Base-by-base conservation (phyloP, 2,113 vertebrate genomes). In the Prochilodus magdalenae region DNA sequence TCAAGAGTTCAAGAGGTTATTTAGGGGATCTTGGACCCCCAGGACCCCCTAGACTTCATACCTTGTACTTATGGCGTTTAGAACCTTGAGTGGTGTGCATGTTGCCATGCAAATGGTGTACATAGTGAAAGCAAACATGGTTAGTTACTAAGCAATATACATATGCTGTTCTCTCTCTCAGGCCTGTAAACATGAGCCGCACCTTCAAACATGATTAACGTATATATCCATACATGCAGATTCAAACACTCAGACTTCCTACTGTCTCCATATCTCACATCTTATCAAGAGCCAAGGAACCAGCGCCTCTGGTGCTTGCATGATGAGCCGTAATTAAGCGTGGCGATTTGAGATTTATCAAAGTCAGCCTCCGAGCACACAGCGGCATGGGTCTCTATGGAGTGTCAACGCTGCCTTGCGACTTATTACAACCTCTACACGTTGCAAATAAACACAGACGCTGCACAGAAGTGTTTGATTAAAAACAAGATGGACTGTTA, bases 301-400 rank as follows among this genome's bases (percentile, higher is more conserved):
- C 86, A 49, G 81, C 26, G 22, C 85, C n/a, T 88, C 75, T 27
- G 73, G 85, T 84, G 82, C 87, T 84, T 83, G 83, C 77, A 84
- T 88, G 87, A 88, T 88, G 85, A 89, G 83, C 81, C 77, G 66
- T 89, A 89, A 89, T 92, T 89, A 90, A 88, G 73, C 11, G 62
- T 63, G 83, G 30, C 18, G 44, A 78, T 79, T 65, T 84, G 74
- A 87, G 84, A 89, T 88, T 87, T 86, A 83, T 90, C 82, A 83
- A 75, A 72, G 85, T 86, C 79, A 7, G 83, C 70, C 75, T 69
- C 18, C n/a, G 7, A 77, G 24, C 74, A 75, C 72, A 33, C 51
- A 51, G 75, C 4, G 29, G 47, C 40, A 60, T 51, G 67, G 63
- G 62, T 75, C 66, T 75, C 60, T 36, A 15, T 74, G 72, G 72